phyloP scores from a whole-genome alignment of 2,797 vertebrate species.

The Gymnodraco acuticeps region DNA sequence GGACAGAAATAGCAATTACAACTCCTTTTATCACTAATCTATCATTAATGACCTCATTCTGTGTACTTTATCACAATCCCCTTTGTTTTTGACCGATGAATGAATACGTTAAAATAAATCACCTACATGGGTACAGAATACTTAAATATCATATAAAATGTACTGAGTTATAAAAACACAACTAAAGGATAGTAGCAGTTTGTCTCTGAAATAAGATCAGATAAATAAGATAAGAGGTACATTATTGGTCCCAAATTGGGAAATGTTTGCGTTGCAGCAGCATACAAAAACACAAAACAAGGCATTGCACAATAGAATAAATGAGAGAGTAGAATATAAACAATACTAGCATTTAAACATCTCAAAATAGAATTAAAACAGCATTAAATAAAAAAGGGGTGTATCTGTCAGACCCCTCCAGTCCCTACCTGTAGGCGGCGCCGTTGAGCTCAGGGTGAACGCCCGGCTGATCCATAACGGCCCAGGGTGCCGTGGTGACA shows the following conservation, averaged over 20 bases:
- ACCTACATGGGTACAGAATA: background rate
- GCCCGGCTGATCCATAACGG: conserved; percentile 92
- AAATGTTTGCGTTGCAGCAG: too few species aligned
- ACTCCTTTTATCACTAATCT: background rate
- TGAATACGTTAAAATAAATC: background rate
- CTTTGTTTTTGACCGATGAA: background rate
- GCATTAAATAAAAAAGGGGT: background rate
- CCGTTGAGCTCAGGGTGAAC: conserved; percentile 97
- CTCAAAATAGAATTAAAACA: too few species aligned
- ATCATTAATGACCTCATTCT: background rate
- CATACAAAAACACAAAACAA: too few species aligned
- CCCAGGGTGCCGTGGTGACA: conserved; percentile 93
- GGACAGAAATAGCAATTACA: background rate
- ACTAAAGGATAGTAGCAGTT: background rate
- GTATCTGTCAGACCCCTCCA: background rate
- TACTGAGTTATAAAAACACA: background rate
- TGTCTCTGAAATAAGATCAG: background rate
- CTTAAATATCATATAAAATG: background rate
- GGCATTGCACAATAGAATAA: too few species aligned
- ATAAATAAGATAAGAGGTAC: too few species aligned
- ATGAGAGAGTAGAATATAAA: too few species aligned
- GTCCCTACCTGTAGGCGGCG: conserved; percentile 92
- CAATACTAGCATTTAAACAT: too few species aligned
- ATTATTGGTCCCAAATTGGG: too few species aligned
- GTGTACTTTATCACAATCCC: background rate